Evolutionary conservation across 2,888 invertebrate genomes (phyloP).

Genomic region (Nemoura dubitans): DNA sequence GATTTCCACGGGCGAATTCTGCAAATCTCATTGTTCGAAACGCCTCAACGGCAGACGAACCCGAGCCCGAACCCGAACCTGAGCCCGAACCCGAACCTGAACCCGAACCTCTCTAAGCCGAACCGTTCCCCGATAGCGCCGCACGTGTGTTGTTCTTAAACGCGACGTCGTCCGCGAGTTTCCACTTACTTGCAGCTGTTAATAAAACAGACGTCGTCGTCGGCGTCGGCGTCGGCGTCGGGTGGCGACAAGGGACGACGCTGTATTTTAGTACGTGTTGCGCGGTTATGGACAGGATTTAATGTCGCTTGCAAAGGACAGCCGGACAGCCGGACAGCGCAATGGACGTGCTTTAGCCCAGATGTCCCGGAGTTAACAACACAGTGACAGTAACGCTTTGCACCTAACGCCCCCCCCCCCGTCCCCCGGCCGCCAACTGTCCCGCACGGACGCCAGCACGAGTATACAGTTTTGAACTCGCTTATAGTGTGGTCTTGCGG

Average conservation of each 20-base stretch:
- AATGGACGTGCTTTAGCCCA: slow-evolving; percentile 31
- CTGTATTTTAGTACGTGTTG: neutral
- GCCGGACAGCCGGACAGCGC: neutral
- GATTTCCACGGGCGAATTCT: no score
- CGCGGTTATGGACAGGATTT: slow-evolving; percentile 7
- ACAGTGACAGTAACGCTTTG: slow-evolving; percentile 15
- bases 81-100: no score
- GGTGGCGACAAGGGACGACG: neutral
- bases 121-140: no score
- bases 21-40: no score
- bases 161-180: no score
- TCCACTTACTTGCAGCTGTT: slow-evolving; percentile 5
- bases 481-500: neutral
- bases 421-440: neutral
- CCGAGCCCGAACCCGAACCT: no score
- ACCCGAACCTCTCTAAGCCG: no score
- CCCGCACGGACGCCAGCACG: neutral
- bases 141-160: no score
- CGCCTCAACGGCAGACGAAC: no score
- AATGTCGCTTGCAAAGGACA: slow-evolving; percentile 10
- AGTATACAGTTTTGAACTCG: neutral
- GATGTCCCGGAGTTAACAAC: neutral
- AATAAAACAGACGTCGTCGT: neutral
- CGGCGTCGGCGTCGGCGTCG: slow-evolving; percentile 16
- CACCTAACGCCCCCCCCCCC: neutral